These are phyloP conservation scores for Synergus laeviventris DNA, from an alignment of 2,888 invertebrate species.

Conservation along the genomic window DNA sequence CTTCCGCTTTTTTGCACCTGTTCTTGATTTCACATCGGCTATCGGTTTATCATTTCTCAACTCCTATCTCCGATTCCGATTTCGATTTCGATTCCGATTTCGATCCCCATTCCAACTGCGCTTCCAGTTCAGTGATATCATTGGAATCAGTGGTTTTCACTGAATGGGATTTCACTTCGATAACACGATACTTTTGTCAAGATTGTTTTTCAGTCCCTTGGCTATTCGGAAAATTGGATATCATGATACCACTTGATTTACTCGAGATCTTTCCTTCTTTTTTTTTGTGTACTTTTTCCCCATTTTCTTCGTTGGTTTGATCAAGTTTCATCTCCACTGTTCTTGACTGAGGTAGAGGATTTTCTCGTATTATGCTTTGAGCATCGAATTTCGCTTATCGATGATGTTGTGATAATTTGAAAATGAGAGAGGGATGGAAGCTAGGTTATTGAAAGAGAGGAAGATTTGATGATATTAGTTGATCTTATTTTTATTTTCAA, in stretches of 20 bases:
- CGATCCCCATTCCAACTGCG: not conserved
- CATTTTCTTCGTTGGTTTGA: not conserved
- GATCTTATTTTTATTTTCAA: no score
- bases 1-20: constrained; percentile 18
- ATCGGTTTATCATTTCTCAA: constrained; percentile 37
- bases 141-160: not conserved
- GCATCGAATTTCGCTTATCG: not conserved
- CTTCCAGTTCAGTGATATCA: constrained; percentile 12
- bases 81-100: not conserved
- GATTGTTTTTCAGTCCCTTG: constrained; percentile 12
- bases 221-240: constrained; percentile 7
- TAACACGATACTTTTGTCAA: constrained; percentile 33
- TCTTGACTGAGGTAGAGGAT: not conserved
- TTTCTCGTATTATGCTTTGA: not conserved
- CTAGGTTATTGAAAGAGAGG: no score
- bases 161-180: constrained; percentile 14
- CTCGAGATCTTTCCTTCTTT: not conserved
- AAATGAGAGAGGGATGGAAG: not conserved
- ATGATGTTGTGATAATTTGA: not conserved
- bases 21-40: not conserved
- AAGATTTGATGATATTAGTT: no score
- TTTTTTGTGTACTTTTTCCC: not conserved
- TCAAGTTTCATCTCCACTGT: not conserved
- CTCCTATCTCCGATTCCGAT: constrained; percentile 15
- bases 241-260: constrained; percentile 33